Evolutionary conservation across 2,888 invertebrate species (phyloP).

Genomic region (Galerucella nymphaeae): DNA sequence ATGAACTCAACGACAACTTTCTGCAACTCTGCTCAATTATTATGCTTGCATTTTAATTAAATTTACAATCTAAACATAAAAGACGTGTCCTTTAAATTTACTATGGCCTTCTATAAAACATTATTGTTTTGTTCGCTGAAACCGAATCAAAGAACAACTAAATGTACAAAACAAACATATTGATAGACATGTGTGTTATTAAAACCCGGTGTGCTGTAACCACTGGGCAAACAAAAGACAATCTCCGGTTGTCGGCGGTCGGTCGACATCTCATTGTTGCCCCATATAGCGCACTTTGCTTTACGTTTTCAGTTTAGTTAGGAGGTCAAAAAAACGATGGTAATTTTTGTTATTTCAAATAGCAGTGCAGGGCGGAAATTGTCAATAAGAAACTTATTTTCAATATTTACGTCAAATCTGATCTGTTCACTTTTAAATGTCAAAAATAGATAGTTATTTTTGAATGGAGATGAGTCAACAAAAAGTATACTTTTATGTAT

Average conservation of each 20-base stretch:
- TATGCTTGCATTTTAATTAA: slow-evolving; percentile 3
- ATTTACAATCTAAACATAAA: slow-evolving; percentile 14
- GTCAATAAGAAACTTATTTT: too few relatives aligned
- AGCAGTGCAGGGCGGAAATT: neutral
- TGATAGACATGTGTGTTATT: slow-evolving; percentile 55
- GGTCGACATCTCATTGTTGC: slow-evolving; percentile 43
- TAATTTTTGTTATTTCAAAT: slow-evolving; percentile 8
- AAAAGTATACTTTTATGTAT: too few relatives aligned
- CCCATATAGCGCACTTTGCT: slow-evolving; percentile 43
- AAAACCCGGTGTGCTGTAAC: slow-evolving; percentile 54
- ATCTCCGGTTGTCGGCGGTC: slow-evolving; percentile 61
- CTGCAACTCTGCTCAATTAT: neutral
- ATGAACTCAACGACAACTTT: neutral
- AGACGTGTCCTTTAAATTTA: neutral
- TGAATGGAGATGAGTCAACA: too few relatives aligned
- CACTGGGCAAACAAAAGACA: slow-evolving; percentile 61
- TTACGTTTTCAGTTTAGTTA: slow-evolving; percentile 31
- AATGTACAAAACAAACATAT: slow-evolving; percentile 56
- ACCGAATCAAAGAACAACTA: slow-evolving; percentile 44
- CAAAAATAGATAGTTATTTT: too few relatives aligned
- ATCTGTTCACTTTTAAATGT: too few relatives aligned
- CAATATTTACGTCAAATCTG: too few relatives aligned
- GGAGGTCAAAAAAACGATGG: slow-evolving; percentile 2
- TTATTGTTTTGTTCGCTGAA: slow-evolving; percentile 37
- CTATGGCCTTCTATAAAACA: neutral